Percentiles rank a stretch among this genome's conserved stretches.
Evolutionary conservation across 2,113 vertebrate species (phyloP).

Genomic region (Phaethornis superciliosus): DNA sequence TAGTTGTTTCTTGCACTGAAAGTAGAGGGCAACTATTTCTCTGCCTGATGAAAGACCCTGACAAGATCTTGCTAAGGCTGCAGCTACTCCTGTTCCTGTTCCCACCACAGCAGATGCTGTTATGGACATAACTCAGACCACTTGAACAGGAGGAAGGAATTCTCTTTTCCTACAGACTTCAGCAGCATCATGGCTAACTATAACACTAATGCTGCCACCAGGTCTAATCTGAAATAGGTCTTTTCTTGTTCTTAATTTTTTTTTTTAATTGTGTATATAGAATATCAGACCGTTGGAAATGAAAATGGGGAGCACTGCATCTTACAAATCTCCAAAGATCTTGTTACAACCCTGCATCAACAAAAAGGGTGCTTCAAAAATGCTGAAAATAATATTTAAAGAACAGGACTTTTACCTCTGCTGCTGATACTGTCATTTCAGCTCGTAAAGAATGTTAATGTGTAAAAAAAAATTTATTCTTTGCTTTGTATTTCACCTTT

Average conservation of each 20-base stretch:
- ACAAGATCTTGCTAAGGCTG: background rate
- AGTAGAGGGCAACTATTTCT: background rate
- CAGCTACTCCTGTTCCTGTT: background rate
- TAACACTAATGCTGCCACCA: background rate
- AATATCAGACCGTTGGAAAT: background rate
- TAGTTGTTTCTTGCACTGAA: background rate
- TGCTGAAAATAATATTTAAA: background rate
- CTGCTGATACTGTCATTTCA: background rate
- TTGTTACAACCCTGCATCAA: background rate
- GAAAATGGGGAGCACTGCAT: background rate
- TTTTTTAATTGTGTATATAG: background rate
- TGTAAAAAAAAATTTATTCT: background rate
- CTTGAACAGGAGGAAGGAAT: background rate
- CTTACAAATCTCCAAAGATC: slow-evolving; percentile 35
- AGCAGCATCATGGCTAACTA: background rate
- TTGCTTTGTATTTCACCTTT: background rate
- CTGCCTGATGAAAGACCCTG: background rate
- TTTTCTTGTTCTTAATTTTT: background rate
- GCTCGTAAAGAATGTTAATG: background rate
- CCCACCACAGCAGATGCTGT: background rate
- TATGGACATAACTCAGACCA: background rate
- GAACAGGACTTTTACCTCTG: background rate
- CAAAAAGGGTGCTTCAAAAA: background rate
- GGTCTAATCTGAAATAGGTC: slow-evolving; percentile 17
- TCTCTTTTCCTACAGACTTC: background rate